A percentile compares a stretch with the other conserved stretches of the same genome.
These are phyloP conservation scores for Epinephelus fuscoguttatus DNA, from an alignment of 2,113 vertebrate genomes.

Conservation along the genomic window DNA sequence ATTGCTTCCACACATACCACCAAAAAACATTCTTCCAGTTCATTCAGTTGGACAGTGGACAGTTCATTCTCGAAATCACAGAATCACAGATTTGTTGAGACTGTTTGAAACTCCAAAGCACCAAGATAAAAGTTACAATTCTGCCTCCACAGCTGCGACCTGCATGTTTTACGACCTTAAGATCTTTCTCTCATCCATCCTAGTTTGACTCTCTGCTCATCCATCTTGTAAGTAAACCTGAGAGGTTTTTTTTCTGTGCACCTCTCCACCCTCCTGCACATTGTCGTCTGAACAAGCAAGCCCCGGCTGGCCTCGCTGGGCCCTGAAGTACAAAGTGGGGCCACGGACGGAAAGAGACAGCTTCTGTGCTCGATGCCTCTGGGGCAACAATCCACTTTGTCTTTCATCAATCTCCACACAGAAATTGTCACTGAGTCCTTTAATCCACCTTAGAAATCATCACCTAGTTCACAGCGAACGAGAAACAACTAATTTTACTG, in stretches of 20 bases:
- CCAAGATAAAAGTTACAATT: background rate
- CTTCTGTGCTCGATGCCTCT: slow-evolving; percentile 31
- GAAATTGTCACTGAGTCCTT: slow-evolving; percentile 11
- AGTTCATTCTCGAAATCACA: background rate
- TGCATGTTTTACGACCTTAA: background rate
- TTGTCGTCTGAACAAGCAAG: slow-evolving; percentile 46
- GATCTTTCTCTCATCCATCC: background rate
- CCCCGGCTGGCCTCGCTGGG: slow-evolving; percentile 45
- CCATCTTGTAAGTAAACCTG: slow-evolving; percentile 29
- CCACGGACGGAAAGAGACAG: slow-evolving; percentile 16
- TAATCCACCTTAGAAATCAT: slow-evolving; percentile 21
- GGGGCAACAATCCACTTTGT: slow-evolving; percentile 30
- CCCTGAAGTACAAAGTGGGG: slow-evolving; percentile 28
- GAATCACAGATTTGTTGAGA: background rate
- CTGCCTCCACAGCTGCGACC: slow-evolving; percentile 3
- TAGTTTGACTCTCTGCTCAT: background rate
- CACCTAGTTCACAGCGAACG: background rate
- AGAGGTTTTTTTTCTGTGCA: background rate
- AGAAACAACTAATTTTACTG: background rate
- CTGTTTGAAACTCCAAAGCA: background rate
- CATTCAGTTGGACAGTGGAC: background rate
- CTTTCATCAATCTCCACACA: slow-evolving; percentile 42
- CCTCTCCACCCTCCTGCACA: background rate
- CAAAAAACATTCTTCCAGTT: background rate
- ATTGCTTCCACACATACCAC: background rate